Evolutionary conservation across 2,113 vertebrate genomes (phyloP), one percentile per base, ranked within the genome.

Genomic region (Onychostoma macrolepis): DNA sequence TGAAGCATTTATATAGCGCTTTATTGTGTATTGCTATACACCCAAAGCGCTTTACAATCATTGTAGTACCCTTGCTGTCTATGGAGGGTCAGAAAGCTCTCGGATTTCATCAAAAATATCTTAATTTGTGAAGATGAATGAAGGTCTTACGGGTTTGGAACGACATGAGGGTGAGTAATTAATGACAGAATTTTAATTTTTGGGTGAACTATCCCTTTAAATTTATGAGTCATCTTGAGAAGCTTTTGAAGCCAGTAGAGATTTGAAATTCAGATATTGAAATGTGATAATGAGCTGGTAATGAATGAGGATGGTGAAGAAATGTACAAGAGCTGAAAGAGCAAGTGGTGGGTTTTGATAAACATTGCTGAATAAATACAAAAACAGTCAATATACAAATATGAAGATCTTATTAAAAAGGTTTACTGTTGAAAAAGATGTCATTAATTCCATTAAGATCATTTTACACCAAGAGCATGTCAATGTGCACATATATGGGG

Each of bases 371-470:
- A 45, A 63, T 4, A 12, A 43, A 53, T 30, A 58, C 45, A 78
- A 53, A 80, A 58, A 81, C 56, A 28, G 21, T 19, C 48, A 53
- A 50, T 33, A 58, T 12, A 78, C 71, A 43, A 56, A 72, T 30
- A 38, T 48, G 48, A 83, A 48, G 43, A 8, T 50, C 28, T 90
- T 87, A 88, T 80, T 89, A 82, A 81, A 1, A 86, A 43, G 12
- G 77, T 93, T 93, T 91, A 93, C 90, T 92, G 75, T 91, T 87
- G 89, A 53, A 88, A 90, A 91, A 88, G 19, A 88, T 86, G 90
- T 48, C 15, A 67, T 17, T 67, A 78, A 15, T 50, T 38, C 53
- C 38, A 43, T 69, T 15, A n/a, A 71, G 30, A 86, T 80, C 0
- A 28, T 41, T 80, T 72, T 41, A 67, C 69, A 71, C 24, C 5